Conservation (phyloP, 2,113 vertebrate genomes). For the Hippocampus abdominalis region DNA sequence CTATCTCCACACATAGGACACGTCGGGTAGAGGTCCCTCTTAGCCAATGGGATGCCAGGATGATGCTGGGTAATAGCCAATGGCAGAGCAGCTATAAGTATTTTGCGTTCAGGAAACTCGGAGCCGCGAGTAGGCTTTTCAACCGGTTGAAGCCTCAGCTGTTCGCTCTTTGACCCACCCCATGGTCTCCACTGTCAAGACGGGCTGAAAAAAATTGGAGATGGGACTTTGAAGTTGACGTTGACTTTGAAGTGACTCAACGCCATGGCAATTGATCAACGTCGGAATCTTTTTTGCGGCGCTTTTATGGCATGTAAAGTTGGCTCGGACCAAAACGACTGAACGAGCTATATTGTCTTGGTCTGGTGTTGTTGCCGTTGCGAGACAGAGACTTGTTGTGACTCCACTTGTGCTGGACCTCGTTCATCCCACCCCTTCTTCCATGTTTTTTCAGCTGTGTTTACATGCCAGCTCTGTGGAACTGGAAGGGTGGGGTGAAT, state of each 20-base stretch:
- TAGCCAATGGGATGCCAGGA: no score
- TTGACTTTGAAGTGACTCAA: slow-evolving; percentile 5
- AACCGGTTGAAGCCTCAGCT: slow-evolving; percentile 47
- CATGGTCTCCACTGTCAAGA: slow-evolving; percentile 38
- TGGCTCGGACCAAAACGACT: slow-evolving; percentile 1
- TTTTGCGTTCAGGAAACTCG: no score
- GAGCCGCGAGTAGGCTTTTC: slow-evolving; percentile 12
- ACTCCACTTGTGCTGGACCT: slow-evolving; percentile 14
- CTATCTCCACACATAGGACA: no score
- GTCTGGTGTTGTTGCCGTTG: not conserved
- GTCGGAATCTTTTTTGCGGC: not conserved
- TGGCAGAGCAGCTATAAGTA: no score
- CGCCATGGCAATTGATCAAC: not conserved
- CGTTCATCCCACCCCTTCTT: slow-evolving; percentile 23
- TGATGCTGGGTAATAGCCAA: no score
- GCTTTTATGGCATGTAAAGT: slow-evolving; percentile 11
- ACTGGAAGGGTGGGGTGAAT: slow-evolving; percentile 35
- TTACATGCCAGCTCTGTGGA: slow-evolving; percentile 47
- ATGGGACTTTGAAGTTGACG: slow-evolving; percentile 11
- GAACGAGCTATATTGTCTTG: slow-evolving; percentile 8
- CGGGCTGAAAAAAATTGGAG: slow-evolving; percentile 23
- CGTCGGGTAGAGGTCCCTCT: no score
- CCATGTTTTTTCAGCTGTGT: slow-evolving; percentile 62
- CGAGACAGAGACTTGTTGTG: slow-evolving; percentile 25
- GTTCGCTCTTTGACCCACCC: slow-evolving; percentile 20